Conservation (phyloP, 2,888 invertebrate species). For the Ferdinandea cuprea region DNA sequence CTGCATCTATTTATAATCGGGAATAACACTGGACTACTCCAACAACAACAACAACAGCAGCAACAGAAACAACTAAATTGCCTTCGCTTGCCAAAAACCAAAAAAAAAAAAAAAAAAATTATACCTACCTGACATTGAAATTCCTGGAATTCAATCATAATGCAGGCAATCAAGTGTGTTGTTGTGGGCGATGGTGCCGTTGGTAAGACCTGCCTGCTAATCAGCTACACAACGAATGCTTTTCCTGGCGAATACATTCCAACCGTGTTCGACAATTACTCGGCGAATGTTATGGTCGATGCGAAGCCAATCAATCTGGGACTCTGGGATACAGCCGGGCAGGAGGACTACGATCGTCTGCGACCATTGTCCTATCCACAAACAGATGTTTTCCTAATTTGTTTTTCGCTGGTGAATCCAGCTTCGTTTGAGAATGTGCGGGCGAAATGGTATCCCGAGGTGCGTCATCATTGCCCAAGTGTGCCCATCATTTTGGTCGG, state of each 20-base stretch:
- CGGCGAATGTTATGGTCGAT: conserved; percentile 82
- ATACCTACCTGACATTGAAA: conserved; percentile 58
- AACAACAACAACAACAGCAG: conserved; percentile 19
- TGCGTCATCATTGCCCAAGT: conserved; percentile 82
- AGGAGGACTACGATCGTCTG: conserved; percentile 81
- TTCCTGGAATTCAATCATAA: conserved; percentile 68
- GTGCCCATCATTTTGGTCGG: conserved; percentile 82
- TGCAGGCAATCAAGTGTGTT: conserved; percentile 82
- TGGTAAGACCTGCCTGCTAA: conserved; percentile 81
- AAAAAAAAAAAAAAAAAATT: too few relatives aligned
- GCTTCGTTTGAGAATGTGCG: conserved; percentile 82
- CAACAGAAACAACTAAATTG: conserved; percentile 20
- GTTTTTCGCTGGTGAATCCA: conserved; percentile 81
- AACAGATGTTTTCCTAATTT: conserved; percentile 81
- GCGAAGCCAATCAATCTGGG: conserved; percentile 82
- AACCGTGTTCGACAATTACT: conserved; percentile 82
- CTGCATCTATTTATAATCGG: conserved; percentile 45
- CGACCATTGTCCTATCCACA: conserved; percentile 81
- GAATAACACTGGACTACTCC: conserved; percentile 24
- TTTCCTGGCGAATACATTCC: conserved; percentile 82
- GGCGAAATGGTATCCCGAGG: conserved; percentile 82
- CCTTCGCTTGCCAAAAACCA: conserved; percentile 66
- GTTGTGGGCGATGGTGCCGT: conserved; percentile 82
- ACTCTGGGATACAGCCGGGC: conserved; percentile 82
- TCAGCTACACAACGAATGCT: conserved; percentile 82